Evolutionary conservation across 2,113 vertebrate species (phyloP).

Genomic region (Neofelis nebulosa): DNA sequence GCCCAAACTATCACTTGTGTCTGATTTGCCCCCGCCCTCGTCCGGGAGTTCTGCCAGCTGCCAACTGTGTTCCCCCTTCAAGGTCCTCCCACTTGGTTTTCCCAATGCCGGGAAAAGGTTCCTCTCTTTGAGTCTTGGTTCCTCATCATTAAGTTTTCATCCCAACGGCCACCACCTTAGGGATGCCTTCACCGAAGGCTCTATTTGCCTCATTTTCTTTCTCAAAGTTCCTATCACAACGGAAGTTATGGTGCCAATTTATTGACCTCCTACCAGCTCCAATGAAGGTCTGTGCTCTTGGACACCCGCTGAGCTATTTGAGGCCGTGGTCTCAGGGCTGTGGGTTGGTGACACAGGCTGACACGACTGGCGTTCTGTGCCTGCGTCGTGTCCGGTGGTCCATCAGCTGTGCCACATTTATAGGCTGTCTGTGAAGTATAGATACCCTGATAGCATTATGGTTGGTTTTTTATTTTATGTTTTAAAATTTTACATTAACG

Average conservation of each 20-base stretch:
- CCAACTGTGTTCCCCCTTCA: too few relatives aligned
- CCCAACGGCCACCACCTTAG: background rate
- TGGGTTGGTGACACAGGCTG: background rate
- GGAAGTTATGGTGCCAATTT: background rate
- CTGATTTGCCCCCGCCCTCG: background rate
- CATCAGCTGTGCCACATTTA: background rate
- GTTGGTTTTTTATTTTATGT: background rate
- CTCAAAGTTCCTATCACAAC: background rate
- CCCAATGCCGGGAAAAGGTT: rapidly evolving
- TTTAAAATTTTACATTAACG: background rate
- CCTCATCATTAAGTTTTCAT: background rate
- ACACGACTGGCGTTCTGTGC: background rate
- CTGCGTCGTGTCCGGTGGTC: background rate
- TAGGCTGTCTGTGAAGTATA: background rate
- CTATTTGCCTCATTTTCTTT: background rate
- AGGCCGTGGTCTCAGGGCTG: background rate
- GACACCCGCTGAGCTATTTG: background rate
- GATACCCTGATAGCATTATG: background rate
- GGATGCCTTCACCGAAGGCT: background rate
- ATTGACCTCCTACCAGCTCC: background rate
- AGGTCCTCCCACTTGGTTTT: background rate
- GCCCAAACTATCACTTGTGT: background rate
- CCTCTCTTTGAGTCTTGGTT: background rate
- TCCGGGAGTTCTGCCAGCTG: too few relatives aligned
- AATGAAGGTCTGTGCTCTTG: background rate